Percentiles rank a stretch among this genome's conserved stretches.
These are phyloP conservation scores for Panopea generosa DNA, from an alignment of 2,888 invertebrate genomes.

Conservation along the genomic window DNA sequence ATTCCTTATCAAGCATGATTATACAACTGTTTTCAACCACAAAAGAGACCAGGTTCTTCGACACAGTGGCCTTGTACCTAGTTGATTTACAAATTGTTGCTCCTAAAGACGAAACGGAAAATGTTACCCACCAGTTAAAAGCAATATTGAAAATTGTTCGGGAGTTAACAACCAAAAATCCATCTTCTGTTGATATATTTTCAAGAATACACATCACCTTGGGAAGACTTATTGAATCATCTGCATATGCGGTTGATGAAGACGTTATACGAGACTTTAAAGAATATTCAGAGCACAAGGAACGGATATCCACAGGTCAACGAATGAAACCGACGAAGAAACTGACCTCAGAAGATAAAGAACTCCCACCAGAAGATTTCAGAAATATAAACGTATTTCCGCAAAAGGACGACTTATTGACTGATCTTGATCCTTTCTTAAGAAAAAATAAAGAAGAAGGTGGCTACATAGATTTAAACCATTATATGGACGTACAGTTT, in stretches of 20 bases:
- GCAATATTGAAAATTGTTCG: too few relatives aligned
- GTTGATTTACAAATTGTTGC: too few relatives aligned
- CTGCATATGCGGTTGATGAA: conserved; percentile 37
- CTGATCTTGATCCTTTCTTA: too few relatives aligned
- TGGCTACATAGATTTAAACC: too few relatives aligned
- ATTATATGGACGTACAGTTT: conserved; percentile 91
- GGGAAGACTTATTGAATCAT: conserved; percentile 37
- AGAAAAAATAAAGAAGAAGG: too few relatives aligned
- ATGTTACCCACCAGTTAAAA: too few relatives aligned
- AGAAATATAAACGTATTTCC: conserved; percentile 83
- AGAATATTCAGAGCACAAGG: conserved; percentile 52
- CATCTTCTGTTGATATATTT: not conserved
- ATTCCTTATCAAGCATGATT: conserved; percentile 7
- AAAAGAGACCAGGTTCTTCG: not conserved
- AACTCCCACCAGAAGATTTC: conserved; percentile 85
- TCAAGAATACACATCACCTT: conserved; percentile 42
- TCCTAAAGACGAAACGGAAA: too few relatives aligned
- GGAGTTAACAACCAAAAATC: too few relatives aligned
- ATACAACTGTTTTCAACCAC: not conserved
- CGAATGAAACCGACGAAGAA: not conserved
- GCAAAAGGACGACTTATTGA: conserved; percentile 47
- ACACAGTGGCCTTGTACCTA: too few relatives aligned
- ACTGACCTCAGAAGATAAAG: conserved; percentile 2
- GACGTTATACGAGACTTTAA: conserved; percentile 42
- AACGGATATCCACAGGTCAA: not conserved